Evolutionary conservation across 2,888 invertebrate genomes (phyloP).

Genomic region (Cheilosia pagana): DNA sequence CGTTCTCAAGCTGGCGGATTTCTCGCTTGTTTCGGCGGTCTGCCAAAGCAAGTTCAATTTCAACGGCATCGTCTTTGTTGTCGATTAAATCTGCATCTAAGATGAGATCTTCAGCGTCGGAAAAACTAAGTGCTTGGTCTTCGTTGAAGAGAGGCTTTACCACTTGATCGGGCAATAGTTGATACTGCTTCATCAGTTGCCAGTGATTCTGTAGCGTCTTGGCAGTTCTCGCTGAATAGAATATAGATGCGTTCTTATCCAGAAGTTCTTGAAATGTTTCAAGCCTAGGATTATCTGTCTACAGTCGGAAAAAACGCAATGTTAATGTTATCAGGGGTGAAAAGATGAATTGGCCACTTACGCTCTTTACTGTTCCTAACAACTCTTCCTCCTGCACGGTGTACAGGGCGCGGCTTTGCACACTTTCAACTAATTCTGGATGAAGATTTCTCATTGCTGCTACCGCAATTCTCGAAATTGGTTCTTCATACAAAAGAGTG

Average conservation of each 20-base stretch:
- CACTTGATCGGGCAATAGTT: slow-evolving; percentile 94
- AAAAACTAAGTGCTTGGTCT: slow-evolving; percentile 90
- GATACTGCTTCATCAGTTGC: slow-evolving; percentile 96
- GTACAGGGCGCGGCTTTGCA: slow-evolving; percentile 95
- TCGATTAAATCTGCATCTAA: slow-evolving; percentile 92
- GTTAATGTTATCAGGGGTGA: not conserved
- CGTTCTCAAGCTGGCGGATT: slow-evolving; percentile 94
- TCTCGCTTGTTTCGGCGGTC: slow-evolving; percentile 92
- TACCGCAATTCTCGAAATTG: slow-evolving; percentile 95
- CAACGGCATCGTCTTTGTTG: slow-evolving; percentile 91
- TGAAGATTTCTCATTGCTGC: slow-evolving; percentile 97
- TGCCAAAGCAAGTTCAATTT: slow-evolving; percentile 89
- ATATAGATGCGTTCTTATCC: slow-evolving; percentile 91
- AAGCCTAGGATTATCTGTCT: slow-evolving; percentile 89
- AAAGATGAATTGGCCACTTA: slow-evolving; percentile 81
- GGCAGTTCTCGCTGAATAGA: slow-evolving; percentile 94
- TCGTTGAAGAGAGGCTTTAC: slow-evolving; percentile 87
- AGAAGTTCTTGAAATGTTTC: slow-evolving; percentile 94
- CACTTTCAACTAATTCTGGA: slow-evolving; percentile 93
- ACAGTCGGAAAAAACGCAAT: slow-evolving; percentile 73
- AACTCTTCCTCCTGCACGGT: slow-evolving; percentile 95
- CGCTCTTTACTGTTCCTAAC: slow-evolving; percentile 91
- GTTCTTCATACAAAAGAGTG: slow-evolving; percentile 96
- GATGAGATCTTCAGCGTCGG: slow-evolving; percentile 95
- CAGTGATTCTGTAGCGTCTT: slow-evolving; percentile 94